These are phyloP conservation scores for Centropyge bicolor DNA, from an alignment of 2,797 vertebrate genomes.

Conservation along the genomic window DNA sequence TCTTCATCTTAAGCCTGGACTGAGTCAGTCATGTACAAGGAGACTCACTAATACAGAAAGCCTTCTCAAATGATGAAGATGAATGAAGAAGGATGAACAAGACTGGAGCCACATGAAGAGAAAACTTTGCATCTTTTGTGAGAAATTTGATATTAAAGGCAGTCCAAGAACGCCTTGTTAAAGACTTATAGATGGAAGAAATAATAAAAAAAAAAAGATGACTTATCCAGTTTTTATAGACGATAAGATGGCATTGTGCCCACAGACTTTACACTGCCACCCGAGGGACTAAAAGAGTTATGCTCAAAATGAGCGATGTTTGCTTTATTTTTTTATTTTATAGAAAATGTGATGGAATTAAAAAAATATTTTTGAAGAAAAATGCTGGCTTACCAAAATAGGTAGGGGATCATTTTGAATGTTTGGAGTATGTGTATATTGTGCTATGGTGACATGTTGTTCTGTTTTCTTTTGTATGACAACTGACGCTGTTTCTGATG, in stretches of 20 bases:
- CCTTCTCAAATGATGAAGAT: slow-evolving; percentile 19
- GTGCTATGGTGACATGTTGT: slow-evolving; percentile 74
- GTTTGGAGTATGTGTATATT: slow-evolving; percentile 80
- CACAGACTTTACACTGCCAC: slow-evolving; percentile 82
- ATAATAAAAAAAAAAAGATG: slow-evolving; percentile 31
- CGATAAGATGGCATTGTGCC: slow-evolving; percentile 70
- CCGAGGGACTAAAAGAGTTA: slow-evolving; percentile 64
- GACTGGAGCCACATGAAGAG: slow-evolving; percentile 15
- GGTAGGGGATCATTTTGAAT: slow-evolving; percentile 75
- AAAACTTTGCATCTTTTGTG: slow-evolving; percentile 43
- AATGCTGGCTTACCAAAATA: slow-evolving; percentile 80
- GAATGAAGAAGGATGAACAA: slow-evolving; percentile 5
- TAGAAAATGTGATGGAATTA: slow-evolving; percentile 67
- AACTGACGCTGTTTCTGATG: slow-evolving; percentile 70
- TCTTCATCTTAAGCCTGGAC: slow-evolving; percentile 25
- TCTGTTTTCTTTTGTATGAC: slow-evolving; percentile 73
- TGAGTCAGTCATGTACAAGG: slow-evolving; percentile 26
- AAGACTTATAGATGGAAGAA: slow-evolving; percentile 40
- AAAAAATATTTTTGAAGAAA: slow-evolving; percentile 84
- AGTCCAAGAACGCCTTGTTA: slow-evolving; percentile 34
- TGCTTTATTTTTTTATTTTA: slow-evolving; percentile 85
- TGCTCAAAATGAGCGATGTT: slow-evolving; percentile 73
- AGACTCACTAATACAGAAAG: slow-evolving; percentile 44
- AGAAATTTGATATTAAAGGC: slow-evolving; percentile 54
- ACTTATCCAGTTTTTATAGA: slow-evolving; percentile 59